These are phyloP conservation scores for Lepidocyrtinus sp. DNA, from an alignment of 2,888 invertebrate genomes.

Conservation along the genomic window DNA sequence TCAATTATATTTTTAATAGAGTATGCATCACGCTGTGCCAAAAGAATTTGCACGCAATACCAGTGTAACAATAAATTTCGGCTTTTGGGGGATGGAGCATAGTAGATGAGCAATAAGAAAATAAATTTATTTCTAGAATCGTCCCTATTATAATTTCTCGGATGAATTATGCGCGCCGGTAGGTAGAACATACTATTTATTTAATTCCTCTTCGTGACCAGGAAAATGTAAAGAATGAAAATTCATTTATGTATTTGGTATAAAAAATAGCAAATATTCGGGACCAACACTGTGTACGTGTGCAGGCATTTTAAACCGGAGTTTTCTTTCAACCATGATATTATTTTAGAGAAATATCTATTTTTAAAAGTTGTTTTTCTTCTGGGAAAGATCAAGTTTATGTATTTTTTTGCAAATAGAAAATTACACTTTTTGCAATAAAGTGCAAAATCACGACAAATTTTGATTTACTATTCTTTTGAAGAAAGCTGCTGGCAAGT, in stretches of 20 bases:
- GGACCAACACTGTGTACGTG: too few relatives aligned
- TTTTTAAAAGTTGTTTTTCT: neutral
- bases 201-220: neutral
- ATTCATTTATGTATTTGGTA: too few relatives aligned
- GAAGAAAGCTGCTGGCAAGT: too few relatives aligned
- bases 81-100: neutral
- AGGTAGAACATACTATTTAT: too few relatives aligned
- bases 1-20: neutral
- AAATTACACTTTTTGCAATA: too few relatives aligned
- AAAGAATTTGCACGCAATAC: conserved; percentile 23
- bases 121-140: neutral
- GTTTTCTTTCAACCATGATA: too few relatives aligned
- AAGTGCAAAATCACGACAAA: too few relatives aligned
- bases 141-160: neutral
- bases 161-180: neutral
- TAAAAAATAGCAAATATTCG: too few relatives aligned
- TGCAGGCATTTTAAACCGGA: neutral
- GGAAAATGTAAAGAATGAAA: neutral
- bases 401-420: too few relatives aligned
- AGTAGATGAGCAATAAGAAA: too few relatives aligned
- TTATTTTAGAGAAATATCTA: too few relatives aligned
- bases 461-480: too few relatives aligned
- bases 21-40: conserved; percentile 23
- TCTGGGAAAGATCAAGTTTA: neutral
- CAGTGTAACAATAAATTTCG: conserved; percentile 24